These are phyloP conservation scores for Chalcosyrphus nemorum DNA, from an alignment of 2,888 invertebrate species.

Conservation along the genomic window DNA sequence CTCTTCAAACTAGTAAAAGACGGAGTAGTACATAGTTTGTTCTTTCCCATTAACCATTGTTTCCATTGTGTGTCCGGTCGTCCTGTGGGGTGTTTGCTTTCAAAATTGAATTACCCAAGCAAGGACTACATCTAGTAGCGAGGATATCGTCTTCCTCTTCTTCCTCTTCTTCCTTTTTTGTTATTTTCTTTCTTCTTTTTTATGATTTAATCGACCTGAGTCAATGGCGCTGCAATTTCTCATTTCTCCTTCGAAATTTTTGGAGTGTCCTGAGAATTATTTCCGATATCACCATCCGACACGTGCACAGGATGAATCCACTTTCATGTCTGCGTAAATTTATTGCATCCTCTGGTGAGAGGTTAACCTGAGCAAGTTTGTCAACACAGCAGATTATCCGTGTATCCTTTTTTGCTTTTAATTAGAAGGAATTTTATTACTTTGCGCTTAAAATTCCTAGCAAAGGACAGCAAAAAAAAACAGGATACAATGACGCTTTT, in stretches of 20 bases:
- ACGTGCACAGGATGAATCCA: not conserved
- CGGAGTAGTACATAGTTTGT: slow-evolving; percentile 16
- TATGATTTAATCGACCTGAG: slow-evolving; percentile 41
- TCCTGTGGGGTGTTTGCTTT: slow-evolving; percentile 44
- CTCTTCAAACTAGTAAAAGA: not conserved
- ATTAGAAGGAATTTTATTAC: slow-evolving; percentile 56
- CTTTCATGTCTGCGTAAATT: slow-evolving; percentile 43
- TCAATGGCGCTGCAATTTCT: not conserved
- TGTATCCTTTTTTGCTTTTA: slow-evolving; percentile 21
- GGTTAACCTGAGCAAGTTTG: slow-evolving; percentile 50
- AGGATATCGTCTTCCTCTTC: not conserved
- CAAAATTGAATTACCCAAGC: slow-evolving; percentile 41
- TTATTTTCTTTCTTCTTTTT: slow-evolving; percentile 8
- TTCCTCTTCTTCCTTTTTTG: slow-evolving; percentile 18
- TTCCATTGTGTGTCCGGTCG: slow-evolving; percentile 14
- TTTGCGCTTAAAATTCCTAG: not conserved
- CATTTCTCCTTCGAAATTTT: not conserved
- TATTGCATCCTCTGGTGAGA: slow-evolving; percentile 32
- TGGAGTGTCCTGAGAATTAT: not conserved
- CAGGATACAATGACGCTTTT: not conserved
- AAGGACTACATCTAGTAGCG: slow-evolving; percentile 2
- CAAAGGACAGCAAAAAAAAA: too few relatives aligned
- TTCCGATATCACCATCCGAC: not conserved
- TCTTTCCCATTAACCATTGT: slow-evolving; percentile 40
- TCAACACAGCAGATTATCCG: not conserved